Evolutionary conservation across 2,113 vertebrate species (phyloP).

Genomic region (Corydoras maculifer): DNA sequence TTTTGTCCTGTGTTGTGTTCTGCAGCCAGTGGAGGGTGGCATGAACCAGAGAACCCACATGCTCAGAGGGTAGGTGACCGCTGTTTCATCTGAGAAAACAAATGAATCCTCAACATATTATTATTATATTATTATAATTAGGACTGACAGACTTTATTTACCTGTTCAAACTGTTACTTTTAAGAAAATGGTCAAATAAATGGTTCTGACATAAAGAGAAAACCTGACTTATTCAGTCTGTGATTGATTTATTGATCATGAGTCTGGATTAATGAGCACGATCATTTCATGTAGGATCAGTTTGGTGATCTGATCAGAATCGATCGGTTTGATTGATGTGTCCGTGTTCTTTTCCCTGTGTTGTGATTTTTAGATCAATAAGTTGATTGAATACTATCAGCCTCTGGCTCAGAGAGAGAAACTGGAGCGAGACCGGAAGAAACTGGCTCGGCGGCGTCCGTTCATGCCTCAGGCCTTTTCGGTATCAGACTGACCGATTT

Average conservation of each 20-base stretch:
- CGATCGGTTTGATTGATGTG: background rate
- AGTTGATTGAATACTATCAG: constrained; percentile 96
- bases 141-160: too few species aligned
- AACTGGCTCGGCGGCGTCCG: constrained; percentile 86
- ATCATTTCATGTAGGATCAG: too few species aligned
- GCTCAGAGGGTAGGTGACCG: constrained; percentile 77
- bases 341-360: background rate
- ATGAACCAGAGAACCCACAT: constrained; percentile 92
- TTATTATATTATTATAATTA: too few species aligned
- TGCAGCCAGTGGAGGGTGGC: constrained; percentile 96
- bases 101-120: too few species aligned
- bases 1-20: constrained; percentile 42
- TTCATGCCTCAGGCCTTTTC: constrained; percentile 94
- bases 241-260: too few species aligned
- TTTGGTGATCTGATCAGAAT: too few species aligned
- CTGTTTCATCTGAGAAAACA: background rate
- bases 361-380: constrained; percentile 78
- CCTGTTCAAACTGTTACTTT: too few species aligned
- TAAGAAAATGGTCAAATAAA: too few species aligned
- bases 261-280: too few species aligned
- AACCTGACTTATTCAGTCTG: too few species aligned
- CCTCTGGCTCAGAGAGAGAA: constrained; percentile 95
- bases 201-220: too few species aligned
- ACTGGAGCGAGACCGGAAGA: constrained; percentile 92
- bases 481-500: constrained; percentile 57